Conservation (phyloP, 2,797 vertebrate species). For the Staurois parvus region DNA sequence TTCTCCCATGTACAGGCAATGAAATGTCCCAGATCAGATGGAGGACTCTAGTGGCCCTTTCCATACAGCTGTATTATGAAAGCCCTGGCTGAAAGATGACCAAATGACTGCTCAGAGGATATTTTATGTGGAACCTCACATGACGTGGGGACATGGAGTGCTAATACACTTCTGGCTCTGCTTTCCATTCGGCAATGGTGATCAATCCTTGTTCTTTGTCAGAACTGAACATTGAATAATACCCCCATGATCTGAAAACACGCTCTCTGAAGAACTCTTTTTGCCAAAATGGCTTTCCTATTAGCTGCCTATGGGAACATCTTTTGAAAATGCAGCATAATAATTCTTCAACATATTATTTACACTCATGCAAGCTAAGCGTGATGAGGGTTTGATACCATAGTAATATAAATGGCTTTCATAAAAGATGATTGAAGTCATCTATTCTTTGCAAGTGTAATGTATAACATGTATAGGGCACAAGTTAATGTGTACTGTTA, state of each 20-base stretch:
- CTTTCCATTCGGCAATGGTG: constrained; percentile 40
- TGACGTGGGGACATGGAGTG: constrained; percentile 33
- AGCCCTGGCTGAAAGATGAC: constrained; percentile 30
- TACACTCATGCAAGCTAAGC: constrained; percentile 59
- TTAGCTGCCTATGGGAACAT: constrained; percentile 59
- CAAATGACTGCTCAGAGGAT: constrained; percentile 38
- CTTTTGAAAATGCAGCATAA: constrained; percentile 56
- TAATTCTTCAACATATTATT: constrained; percentile 60
- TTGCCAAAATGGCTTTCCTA: constrained; percentile 58
- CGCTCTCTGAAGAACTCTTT: constrained; percentile 45
- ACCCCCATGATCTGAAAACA: constrained; percentile 26
- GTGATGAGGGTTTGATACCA: constrained; percentile 22
- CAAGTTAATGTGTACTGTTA: constrained; percentile 30
- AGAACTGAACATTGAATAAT: constrained; percentile 54
- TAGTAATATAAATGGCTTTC: constrained; percentile 54
- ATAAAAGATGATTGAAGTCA: constrained; percentile 56
- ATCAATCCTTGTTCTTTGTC: constrained; percentile 59
- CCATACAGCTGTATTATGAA: constrained; percentile 33
- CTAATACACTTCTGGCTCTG: constrained; percentile 49
- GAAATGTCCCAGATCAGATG: constrained; percentile 26
- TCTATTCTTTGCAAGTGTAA: constrained; percentile 25
- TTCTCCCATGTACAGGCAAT: constrained; percentile 50
- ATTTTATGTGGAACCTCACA: constrained; percentile 37
- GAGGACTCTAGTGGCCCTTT: constrained; percentile 25
- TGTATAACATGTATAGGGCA: constrained; percentile 25